These are phyloP conservation scores for Setipinna tenuifilis DNA, from an alignment of 2,797 vertebrate genomes.

Conservation along the genomic window DNA sequence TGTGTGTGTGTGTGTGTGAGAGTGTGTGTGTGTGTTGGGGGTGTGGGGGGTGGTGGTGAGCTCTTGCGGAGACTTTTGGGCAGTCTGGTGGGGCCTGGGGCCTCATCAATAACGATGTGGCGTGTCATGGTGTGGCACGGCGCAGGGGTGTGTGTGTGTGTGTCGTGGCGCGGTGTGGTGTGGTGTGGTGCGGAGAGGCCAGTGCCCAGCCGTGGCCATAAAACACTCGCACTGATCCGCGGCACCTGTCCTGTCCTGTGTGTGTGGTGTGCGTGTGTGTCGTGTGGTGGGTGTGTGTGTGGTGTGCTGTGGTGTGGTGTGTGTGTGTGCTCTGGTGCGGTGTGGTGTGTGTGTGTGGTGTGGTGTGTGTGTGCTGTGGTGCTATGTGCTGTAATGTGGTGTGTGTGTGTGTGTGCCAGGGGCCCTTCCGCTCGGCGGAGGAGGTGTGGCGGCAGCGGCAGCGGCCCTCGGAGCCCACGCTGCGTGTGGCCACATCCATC, in stretches of 20 bases:
- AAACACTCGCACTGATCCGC: slow-evolving; percentile 51
- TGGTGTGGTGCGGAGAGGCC: too few species aligned
- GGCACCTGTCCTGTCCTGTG: neutral
- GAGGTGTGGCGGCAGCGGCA: slow-evolving; percentile 81
- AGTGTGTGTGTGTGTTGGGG: too few species aligned
- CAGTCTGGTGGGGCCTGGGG: slow-evolving; percentile 40
- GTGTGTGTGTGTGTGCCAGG: slow-evolving; percentile 67
- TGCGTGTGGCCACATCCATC: slow-evolving; percentile 78
- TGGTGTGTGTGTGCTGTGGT: too few species aligned
- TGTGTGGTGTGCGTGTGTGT: neutral
- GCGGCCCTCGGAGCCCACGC: slow-evolving; percentile 79
- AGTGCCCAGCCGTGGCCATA: slow-evolving; percentile 43
- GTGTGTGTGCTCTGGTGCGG: too few species aligned
- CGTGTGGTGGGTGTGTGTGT: too few species aligned
- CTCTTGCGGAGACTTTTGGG: slow-evolving; percentile 19
- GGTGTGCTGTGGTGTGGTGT: too few species aligned
- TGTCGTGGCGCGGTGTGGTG: too few species aligned
- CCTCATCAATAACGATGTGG: slow-evolving; percentile 47
- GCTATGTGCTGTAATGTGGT: neutral
- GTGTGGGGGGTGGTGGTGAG: too few species aligned
- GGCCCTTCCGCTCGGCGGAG: slow-evolving; percentile 75
- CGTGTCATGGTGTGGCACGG: slow-evolving; percentile 4
- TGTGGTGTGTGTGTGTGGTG: too few species aligned
- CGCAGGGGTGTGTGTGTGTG: too few species aligned
- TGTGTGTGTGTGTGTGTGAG: neutral